phyloP scores from a whole-genome alignment of 2,113 vertebrate species.

The Corydoras maculifer region DNA sequence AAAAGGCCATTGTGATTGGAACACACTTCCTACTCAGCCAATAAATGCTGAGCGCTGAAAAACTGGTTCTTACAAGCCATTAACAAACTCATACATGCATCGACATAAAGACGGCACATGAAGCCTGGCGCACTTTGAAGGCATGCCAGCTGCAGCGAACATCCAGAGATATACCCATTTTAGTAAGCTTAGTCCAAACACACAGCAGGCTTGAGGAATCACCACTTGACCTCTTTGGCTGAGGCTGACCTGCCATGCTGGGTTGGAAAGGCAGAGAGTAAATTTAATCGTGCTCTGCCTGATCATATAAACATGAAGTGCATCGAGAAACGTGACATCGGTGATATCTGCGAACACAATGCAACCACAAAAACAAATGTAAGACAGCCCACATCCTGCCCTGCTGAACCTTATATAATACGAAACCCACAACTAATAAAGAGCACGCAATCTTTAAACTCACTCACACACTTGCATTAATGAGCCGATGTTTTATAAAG shows the following conservation, averaged over 20 bases:
- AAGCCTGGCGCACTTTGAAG: background rate
- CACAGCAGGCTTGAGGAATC: slow-evolving; percentile 55
- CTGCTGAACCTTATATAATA: slow-evolving; percentile 26
- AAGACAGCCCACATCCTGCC: slow-evolving; percentile 53
- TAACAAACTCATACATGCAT: slow-evolving; percentile 54
- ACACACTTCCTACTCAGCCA: slow-evolving; percentile 68
- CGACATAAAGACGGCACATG: slow-evolving; percentile 52
- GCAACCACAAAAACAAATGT: slow-evolving; percentile 37
- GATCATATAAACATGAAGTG: slow-evolving; percentile 13
- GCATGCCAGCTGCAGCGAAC: background rate
- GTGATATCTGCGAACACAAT: slow-evolving; percentile 23
- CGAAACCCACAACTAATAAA: slow-evolving; percentile 27
- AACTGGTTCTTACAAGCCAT: slow-evolving; percentile 62
- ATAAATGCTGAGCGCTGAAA: slow-evolving; percentile 67
- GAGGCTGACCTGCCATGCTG: slow-evolving; percentile 53
- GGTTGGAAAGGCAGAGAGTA: slow-evolving; percentile 15
- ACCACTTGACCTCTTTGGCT: slow-evolving; percentile 54
- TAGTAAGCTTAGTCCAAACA: slow-evolving; percentile 48
- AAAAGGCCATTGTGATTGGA: slow-evolving; percentile 69
- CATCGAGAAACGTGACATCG: slow-evolving; percentile 10
- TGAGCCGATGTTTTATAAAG: background rate
- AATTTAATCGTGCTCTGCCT: slow-evolving; percentile 22
- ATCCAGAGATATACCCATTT: background rate
- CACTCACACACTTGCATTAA: slow-evolving; percentile 18
- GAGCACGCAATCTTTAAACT: background rate